Base-by-base conservation (phyloP, 2,888 invertebrate species). In the Drosophila gaucha region DNA sequence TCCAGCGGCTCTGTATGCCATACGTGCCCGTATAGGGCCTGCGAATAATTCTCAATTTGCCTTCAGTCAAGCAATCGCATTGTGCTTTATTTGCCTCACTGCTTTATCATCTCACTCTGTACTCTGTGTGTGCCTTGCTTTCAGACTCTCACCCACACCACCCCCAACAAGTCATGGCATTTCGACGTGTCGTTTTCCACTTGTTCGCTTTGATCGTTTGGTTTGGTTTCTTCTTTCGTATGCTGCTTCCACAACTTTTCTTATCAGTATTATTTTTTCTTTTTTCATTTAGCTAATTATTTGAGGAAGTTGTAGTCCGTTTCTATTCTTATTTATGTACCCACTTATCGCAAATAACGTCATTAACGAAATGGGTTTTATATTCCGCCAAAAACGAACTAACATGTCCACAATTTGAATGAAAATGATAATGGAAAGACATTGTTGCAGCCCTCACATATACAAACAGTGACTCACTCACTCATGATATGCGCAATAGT, bases 251-350 rank as follows among this genome's bases (percentile, higher is more conserved):
- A 38, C 12, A 24, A 31, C 46, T 31, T 49, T 14, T 58, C 59
- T 80, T 80, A 80, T 86, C 80, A 62, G 33, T 20, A 39, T 64
- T 60, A 50, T 59, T 65, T 62, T 39, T 47, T 65, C 58, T 52
- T 58, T 65, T 64, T 52, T 43, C 67, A 74, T 72, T 77, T 80
- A 63, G 67, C 52, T 84, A 86, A 82, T 84, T 82, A 63, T 67
- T 74, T 67, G 50, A 74, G 80, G 80, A 82, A 82, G 85, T 86
- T 50, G 51, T 39, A 24, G 43, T 28, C 12, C 22, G n/a, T 46
- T 36, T 24, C 33, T 20, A 18, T 22, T 36, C 8, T 24, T 55
- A 8, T 26, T 30, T 24, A 3, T 24, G 22, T 18, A 8, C 8
- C n/a, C 20, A 44, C 67, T 76, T 77, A 80, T 86, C 75, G 44